Base-by-base conservation (phyloP, 2,888 invertebrate species). In the Agrypnus murinus region DNA sequence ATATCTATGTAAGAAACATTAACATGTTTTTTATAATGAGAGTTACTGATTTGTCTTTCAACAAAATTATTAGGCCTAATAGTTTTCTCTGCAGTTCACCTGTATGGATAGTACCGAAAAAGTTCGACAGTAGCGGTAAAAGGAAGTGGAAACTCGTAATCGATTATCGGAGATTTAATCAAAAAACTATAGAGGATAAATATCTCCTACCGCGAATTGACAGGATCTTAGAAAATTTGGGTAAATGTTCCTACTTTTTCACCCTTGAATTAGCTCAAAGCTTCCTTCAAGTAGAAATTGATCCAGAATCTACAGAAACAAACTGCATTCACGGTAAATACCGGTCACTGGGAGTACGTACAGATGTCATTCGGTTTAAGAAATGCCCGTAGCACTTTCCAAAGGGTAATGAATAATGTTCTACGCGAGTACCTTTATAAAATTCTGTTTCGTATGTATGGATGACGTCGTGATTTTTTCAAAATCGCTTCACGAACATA, bases 281-380 rank as follows among this genome's bases (percentile, higher is more conserved):
- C 7, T 81, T 80, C 34, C 78, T 77, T 43, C 83, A 83, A 69
- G 77, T 82, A 8, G 75, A 76, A 62, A 73, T 78, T 67, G 31
- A 71, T 48, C 69, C 5, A 0, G 17, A 53, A 0, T 64, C 64
- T 8, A 66, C 69, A 4, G 69, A 73, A 53, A 70, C 36, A 72
- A 65, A 74, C 68, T 9, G 72, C 71, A 0, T 75, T 75, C 19
- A 53, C 46, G 2, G 63, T 64, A 4, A 40, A 71, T 17, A 72
- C 57, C 19, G 74, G 74, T 0, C 75, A 75, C 45, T 74, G 55
- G n/a, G 73, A 75, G 63, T 75, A 72, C 19, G 36, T 69, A 3
- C 14, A 71, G 5, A 62, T 65, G 62, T 65, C 65, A 5, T 67
- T 73, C 31, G 73, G 71, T 0, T 43, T 71, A 36, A 71, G 68